Conservation (phyloP, 2,888 invertebrate genomes). For the Harpalus rufipes region DNA sequence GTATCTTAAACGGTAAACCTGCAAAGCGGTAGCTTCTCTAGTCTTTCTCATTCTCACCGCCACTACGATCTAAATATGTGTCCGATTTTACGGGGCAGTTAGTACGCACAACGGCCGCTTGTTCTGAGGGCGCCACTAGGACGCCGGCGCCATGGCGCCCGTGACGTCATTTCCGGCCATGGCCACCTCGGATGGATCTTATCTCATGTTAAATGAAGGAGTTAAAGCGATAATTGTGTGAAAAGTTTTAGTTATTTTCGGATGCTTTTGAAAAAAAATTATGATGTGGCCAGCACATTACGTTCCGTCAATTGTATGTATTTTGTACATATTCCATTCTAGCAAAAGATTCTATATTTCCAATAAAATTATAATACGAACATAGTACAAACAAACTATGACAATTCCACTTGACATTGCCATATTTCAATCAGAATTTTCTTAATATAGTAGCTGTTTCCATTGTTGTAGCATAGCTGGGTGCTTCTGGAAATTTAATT, state of each 20-base stretch:
- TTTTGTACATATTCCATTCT: no score
- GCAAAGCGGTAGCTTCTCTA: neutral
- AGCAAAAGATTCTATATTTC: no score
- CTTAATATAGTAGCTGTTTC: no score
- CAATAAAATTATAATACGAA: no score
- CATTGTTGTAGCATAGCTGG: no score
- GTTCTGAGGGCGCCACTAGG: conserved; percentile 69
- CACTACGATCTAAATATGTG: conserved; percentile 21
- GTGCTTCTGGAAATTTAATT: no score
- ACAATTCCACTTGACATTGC: no score
- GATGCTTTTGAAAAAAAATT: neutral
- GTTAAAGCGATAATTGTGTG: neutral
- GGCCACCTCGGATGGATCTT: conserved; percentile 50
- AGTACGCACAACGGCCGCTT: conserved; percentile 68
- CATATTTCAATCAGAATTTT: no score
- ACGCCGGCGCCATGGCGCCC: conserved; percentile 68
- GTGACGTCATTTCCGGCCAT: conserved; percentile 57
- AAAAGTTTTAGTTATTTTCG: neutral
- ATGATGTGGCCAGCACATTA: no score
- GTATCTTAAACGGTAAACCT: neutral
- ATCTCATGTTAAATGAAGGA: conserved; percentile 24
- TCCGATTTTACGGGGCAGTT: conserved; percentile 68
- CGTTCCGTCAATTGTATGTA: no score
- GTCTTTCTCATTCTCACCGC: conserved; percentile 1
- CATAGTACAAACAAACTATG: no score